Evolutionary conservation across 2,113 vertebrate species (phyloP), one percentile per base, ranked within the genome.

Genomic region (Melanotaenia duboulayi): DNA sequence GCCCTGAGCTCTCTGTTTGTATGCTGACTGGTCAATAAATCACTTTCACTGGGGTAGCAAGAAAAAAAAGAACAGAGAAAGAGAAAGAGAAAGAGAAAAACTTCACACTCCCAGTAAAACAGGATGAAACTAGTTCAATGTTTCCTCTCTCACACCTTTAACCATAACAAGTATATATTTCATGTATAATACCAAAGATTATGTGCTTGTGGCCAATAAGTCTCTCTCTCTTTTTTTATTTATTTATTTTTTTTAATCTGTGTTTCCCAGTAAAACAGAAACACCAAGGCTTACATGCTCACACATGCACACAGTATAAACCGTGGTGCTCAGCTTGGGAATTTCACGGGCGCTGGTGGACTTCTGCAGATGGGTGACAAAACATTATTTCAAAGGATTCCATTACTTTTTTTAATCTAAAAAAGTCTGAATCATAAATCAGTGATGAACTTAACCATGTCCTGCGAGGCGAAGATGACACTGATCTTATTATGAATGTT

Each of bases 311-410:
- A 20, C 4, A 8, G 39, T 4, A 80, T 50, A 75, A 63, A 68
- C 54, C n/a, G 51, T 16, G 42, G 13, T 57, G 50, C 20, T 28
- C 50, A 14, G 1, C n/a, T n/a, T 32, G n/a, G 62, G 82, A 90
- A 93, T 93, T 65, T 88, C 85, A 78, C 81, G 46, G 14, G 22
- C 17, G 12, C 37, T 24, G 39, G 60, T 64, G 46, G 88, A 75
- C 52, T 90, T 87, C 83, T 8, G 62, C 90, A 84, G 0, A 28
- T 11, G 7, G 58, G 79, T 78, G 86, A 54, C 32, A 84, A 71
- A 65, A 48, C 40, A 66, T 9, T 56, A 24, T 48, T 7, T 44
- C 11, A 22, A 71, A 22, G 9, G 4, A 44, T n/a, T 37, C 1
- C 13, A 14, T 32, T n/a, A n/a, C n/a, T 56, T 10, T 25, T 39